Percentiles rank a stretch among this genome's conserved stretches.
phyloP scores from a whole-genome alignment of 1,140 invertebrate genomes.

The Reticulitermes speratus region DNA sequence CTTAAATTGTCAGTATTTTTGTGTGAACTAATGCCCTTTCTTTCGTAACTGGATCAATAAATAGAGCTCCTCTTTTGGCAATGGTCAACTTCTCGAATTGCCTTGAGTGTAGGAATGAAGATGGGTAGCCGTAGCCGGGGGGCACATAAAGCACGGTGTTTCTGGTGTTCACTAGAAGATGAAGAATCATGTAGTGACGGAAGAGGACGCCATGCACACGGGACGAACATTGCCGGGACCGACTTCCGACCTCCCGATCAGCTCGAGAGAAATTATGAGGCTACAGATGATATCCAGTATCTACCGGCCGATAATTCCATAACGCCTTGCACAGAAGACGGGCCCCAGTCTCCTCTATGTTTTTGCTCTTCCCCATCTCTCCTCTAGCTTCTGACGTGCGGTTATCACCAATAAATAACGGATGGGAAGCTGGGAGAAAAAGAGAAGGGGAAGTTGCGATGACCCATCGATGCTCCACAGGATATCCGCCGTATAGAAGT shows the following conservation, averaged over 20 bases:
- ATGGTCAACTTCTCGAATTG: neutral
- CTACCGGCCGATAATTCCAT: slow-evolving; percentile 25
- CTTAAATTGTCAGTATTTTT: neutral
- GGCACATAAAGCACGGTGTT: neutral
- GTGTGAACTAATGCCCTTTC: neutral
- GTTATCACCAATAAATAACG: slow-evolving; percentile 33
- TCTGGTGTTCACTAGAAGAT: neutral
- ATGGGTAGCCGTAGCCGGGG: neutral
- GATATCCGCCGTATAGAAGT: neutral
- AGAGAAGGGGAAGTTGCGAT: slow-evolving; percentile 21
- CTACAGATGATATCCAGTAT: slow-evolving; percentile 25
- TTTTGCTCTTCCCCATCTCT: neutral
- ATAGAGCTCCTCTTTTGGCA: neutral
- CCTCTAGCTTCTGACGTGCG: slow-evolving; percentile 27
- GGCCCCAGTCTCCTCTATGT: neutral
- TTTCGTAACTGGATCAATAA: neutral
- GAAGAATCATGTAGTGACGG: neutral
- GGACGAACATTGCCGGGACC: neutral
- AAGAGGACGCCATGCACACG: neutral
- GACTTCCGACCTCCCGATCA: neutral
- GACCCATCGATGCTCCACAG: slow-evolving; percentile 25
- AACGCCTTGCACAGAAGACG: slow-evolving; percentile 23
- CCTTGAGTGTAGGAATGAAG: neutral
- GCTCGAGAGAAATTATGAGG: slow-evolving; percentile 27
- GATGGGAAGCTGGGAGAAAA: neutral